Conservation (phyloP, 1,140 invertebrate species). For the Zaprionus davidi region DNA sequence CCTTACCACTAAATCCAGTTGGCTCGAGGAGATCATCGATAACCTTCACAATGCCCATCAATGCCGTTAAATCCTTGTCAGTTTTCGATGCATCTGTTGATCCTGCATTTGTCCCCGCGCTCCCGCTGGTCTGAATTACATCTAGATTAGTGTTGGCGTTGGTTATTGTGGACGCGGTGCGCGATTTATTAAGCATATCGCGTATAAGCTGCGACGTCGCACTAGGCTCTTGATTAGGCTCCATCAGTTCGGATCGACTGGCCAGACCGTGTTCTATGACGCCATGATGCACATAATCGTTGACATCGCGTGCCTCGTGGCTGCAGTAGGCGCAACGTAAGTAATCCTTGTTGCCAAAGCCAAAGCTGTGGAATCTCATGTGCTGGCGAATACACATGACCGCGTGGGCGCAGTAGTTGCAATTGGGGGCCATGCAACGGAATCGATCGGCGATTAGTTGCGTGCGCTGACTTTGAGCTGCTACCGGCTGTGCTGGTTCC, state of each 20-base stretch:
- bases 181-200: constrained; percentile 23
- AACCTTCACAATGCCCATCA: neutral
- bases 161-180: neutral
- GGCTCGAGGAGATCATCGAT: neutral
- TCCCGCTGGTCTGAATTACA: neutral
- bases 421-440: constrained; percentile 61
- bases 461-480: neutral
- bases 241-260: constrained; percentile 30
- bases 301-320: constrained; percentile 41
- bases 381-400: constrained; percentile 57
- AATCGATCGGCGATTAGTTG: constrained; percentile 45
- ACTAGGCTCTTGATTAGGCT: neutral
- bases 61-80: neutral
- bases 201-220: constrained; percentile 47
- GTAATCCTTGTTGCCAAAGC: constrained; percentile 43
- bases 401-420: constrained; percentile 50
- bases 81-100: neutral
- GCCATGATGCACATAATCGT: constrained; percentile 59
- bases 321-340: constrained; percentile 54
- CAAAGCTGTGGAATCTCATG: constrained; percentile 58
- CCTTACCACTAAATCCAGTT: constrained; percentile 4
- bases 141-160: neutral
- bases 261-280: constrained; percentile 50
- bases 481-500: neutral
- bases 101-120: no score